phyloP scores from a whole-genome alignment of 2,113 vertebrate genomes.

The Lasiurus cinereus region DNA sequence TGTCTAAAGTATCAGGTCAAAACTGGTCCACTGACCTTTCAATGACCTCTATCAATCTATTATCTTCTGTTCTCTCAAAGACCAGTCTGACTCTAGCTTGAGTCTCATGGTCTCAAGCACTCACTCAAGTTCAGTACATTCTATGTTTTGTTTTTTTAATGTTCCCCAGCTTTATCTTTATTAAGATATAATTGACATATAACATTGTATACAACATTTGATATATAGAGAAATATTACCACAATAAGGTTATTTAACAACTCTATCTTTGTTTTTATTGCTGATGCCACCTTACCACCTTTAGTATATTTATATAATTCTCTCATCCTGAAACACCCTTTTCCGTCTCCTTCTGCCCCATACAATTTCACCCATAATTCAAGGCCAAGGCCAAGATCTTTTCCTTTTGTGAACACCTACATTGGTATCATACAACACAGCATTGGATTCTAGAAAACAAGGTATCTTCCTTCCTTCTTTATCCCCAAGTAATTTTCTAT shows the following conservation, averaged over 20 bases:
- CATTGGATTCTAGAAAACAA: background rate
- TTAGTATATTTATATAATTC: background rate
- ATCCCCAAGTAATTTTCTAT: background rate
- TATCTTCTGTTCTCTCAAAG: background rate
- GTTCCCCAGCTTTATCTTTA: background rate
- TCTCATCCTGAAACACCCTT: background rate
- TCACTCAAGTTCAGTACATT: background rate
- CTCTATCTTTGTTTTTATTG: background rate
- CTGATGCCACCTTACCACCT: background rate
- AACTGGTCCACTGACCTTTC: background rate
- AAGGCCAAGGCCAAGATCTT: background rate
- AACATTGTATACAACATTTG: background rate
- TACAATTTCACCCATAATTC: background rate
- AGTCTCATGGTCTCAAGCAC: background rate
- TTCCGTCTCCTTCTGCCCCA: background rate
- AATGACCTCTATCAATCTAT: background rate
- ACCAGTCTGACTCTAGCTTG: background rate
- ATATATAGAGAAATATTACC: background rate
- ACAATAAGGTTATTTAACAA: background rate
- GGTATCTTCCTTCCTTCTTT: background rate
- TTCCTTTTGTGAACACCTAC: background rate
- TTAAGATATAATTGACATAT: background rate
- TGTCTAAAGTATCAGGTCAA: background rate
- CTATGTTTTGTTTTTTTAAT: background rate
- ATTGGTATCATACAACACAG: background rate